Base-by-base conservation (phyloP, 2,797 vertebrate genomes). In the Phoxinus dragarum region DNA sequence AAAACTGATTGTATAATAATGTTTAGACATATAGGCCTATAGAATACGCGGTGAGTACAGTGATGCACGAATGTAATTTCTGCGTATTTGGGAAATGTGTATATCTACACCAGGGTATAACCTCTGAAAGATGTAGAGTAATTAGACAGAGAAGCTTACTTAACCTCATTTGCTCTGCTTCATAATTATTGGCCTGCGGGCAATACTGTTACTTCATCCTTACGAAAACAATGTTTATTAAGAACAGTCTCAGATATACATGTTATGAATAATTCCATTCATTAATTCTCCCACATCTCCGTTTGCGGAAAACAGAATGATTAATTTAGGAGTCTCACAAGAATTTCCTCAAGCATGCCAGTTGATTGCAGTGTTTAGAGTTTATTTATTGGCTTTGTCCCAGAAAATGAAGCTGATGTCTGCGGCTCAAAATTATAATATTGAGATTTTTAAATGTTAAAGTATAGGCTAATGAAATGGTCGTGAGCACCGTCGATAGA, bases 221-320 rank as follows among this genome's bases (percentile, higher is more conserved):
- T 95, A 96, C 88, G 94, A 95, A 95, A 97, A 96, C 95, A 96
- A 93, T 92, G 92, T 95, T 95, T 95, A 94, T 94, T 93, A 92
- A 93, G 93, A 93, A 91, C 94, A 95, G 93, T 95, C 93, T 84
- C 91, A 92, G 91, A 95, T 94, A 94, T 93, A 92, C 93, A 95
- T 91, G 91, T 94, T 95, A 93, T 95, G 93, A 96, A 95, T 96
- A 94, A 96, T 96, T 94, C 94, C 94, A 95, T 96, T 96, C 95
- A 96, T 95, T 96, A 93, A 95, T 96, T 94, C 89, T 84, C 93
- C 90, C 92, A 93, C 94, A 94, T 96, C 94, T 93, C 93, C 90
- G 89, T 94, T 94, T 93, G 92, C 88, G 92, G 82, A 94, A 95
- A 94, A 93, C 94, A 92, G 93, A 91, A 92, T 96, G 95, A 96